Base-by-base conservation (phyloP, 2,888 invertebrate genomes). In the Sphaeridia pumilis region DNA sequence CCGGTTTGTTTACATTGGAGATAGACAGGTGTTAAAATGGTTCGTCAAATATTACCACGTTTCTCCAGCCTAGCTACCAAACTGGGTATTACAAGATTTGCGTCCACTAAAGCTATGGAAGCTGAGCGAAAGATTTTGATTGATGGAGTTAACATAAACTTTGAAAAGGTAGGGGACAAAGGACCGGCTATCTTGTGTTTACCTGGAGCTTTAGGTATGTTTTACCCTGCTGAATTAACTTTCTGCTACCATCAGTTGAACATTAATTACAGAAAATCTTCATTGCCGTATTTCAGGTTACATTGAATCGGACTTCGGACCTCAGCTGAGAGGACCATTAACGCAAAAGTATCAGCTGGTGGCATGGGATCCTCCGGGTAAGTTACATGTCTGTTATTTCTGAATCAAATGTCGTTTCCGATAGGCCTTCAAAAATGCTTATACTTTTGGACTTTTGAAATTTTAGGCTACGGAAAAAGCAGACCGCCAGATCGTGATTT, bases 391-490 rank as follows among this genome's bases (percentile, higher is more conserved):
- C n/a, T n/a, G n/a, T n/a, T n/a, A n/a, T n/a, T n/a, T n/a, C n/a
- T n/a, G n/a, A n/a, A n/a, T n/a, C n/a, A n/a, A n/a, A n/a, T n/a
- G n/a, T n/a, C n/a, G n/a, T n/a, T n/a, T n/a, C n/a, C n/a, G n/a
- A n/a, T n/a, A n/a, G n/a, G n/a, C n/a, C n/a, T n/a, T n/a, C n/a
- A n/a, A n/a, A n/a, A n/a, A n/a, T n/a, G n/a, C n/a, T n/a, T n/a
- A n/a, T n/a, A n/a, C n/a, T n/a, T n/a, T n/a, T n/a, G n/a, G n/a
- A n/a, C n/a, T n/a, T n/a, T n/a, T n/a, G n/a, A n/a, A n/a, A n/a
- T n/a, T n/a, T n/a, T n/a, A n/a, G 90, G 90, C 0, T 89, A 87
- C 72, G 90, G 90, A 1, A 78, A 79, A 56, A 88, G 87, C 55
- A 76, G 82, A 58, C 89, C 88, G 0, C 87, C 87, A 0, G 73